Evolutionary conservation across 2,888 invertebrate species (phyloP).

Genomic region (Ophion costatus): DNA sequence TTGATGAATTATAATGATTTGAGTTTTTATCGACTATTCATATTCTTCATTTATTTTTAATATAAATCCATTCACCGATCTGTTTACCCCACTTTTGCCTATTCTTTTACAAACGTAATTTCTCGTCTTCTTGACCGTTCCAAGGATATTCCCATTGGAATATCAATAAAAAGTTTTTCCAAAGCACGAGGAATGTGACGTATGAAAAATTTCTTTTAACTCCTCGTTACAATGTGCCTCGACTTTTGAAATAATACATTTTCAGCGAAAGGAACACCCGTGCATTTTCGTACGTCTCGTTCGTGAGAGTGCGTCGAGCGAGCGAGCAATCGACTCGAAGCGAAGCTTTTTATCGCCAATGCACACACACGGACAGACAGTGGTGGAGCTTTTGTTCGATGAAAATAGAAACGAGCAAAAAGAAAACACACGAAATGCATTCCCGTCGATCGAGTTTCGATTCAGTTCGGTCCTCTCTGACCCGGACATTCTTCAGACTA

Average conservation of each 20-base stretch:
- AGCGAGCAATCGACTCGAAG: slow-evolving; percentile 8
- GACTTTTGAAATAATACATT: neutral
- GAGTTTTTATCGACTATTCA: too few relatives aligned
- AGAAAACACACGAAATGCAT: slow-evolving; percentile 1
- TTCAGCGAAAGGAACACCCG: neutral
- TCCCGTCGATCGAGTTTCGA: slow-evolving; percentile 13
- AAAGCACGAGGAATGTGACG: too few relatives aligned
- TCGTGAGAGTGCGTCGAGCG: neutral
- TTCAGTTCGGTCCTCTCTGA: neutral
- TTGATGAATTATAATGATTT: too few relatives aligned
- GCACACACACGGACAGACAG: neutral
- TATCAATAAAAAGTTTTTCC: too few relatives aligned
- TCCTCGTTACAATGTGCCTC: neutral
- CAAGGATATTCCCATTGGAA: too few relatives aligned
- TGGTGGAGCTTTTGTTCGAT: neutral
- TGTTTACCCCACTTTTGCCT: too few relatives aligned
- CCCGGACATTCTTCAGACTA: neutral
- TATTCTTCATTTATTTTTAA: too few relatives aligned
- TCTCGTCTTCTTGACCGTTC: too few relatives aligned
- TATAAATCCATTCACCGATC: too few relatives aligned
- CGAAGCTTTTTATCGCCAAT: slow-evolving; percentile 5
- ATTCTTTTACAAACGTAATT: too few relatives aligned
- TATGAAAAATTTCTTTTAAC: neutral
- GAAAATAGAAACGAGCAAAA: neutral
- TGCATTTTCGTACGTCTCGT: neutral